phyloP scores from a whole-genome alignment of 2,888 invertebrate genomes.

The Nymphalis c-album region DNA sequence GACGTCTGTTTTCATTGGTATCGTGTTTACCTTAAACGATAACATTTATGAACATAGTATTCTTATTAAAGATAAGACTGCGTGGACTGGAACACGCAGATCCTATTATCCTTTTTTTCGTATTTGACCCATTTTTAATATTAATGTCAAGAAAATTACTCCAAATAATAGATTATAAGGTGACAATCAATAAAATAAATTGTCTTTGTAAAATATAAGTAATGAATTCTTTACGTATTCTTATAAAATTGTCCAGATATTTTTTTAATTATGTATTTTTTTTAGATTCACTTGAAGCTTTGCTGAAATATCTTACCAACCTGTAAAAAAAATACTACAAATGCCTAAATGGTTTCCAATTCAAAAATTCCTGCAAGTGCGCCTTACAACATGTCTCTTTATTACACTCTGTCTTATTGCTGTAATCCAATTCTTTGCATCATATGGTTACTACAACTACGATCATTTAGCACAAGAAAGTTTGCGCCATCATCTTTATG shows the following conservation, averaged over 20 bases:
- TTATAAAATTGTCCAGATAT: background rate
- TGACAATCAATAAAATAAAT: no score
- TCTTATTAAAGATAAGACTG: background rate
- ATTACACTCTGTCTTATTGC: constrained; percentile 48
- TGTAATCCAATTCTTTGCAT: constrained; percentile 50
- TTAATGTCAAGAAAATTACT: no score
- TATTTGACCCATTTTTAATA: no score
- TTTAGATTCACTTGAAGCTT: constrained; percentile 16
- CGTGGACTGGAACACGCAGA: background rate
- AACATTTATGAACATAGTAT: background rate
- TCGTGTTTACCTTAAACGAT: background rate
- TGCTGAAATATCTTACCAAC: constrained; percentile 10
- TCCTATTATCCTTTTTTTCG: no score
- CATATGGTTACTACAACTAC: constrained; percentile 57
- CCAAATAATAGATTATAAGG: no score
- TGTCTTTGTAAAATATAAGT: no score
- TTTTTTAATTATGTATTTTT: background rate
- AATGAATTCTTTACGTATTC: no score
- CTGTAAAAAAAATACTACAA: constrained; percentile 29
- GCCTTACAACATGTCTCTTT: constrained; percentile 48
- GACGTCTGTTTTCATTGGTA: no score
- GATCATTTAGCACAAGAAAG: constrained; percentile 49
- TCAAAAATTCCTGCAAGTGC: constrained; percentile 52
- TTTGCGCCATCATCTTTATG: constrained; percentile 50
- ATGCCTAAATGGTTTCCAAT: constrained; percentile 56